These are phyloP conservation scores for Drosophila takahashii DNA, from an alignment of 1,140 invertebrate genomes.

Conservation along the genomic window DNA sequence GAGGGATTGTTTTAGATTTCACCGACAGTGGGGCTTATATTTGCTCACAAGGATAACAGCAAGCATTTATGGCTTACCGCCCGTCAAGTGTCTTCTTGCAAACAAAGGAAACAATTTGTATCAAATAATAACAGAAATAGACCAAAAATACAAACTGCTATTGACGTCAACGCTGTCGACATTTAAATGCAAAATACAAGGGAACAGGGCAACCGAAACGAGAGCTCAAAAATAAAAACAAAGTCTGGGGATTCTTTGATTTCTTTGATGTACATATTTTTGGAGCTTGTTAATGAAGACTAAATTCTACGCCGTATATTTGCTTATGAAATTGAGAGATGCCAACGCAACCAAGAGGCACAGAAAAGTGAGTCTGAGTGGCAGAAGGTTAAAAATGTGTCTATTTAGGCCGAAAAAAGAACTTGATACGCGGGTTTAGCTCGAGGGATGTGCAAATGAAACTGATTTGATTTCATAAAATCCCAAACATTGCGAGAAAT, in stretches of 20 bases:
- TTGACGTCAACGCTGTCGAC: slow-evolving; percentile 56
- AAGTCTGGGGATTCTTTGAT: slow-evolving; percentile 35
- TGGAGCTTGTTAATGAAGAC: slow-evolving; percentile 51
- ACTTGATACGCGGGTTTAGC: slow-evolving; percentile 20
- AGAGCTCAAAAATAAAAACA: slow-evolving; percentile 36
- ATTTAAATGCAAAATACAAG: slow-evolving; percentile 58
- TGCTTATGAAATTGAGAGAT: slow-evolving; percentile 49
- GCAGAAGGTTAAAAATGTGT: slow-evolving; percentile 24
- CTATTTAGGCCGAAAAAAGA: slow-evolving; percentile 42
- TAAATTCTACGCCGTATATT: slow-evolving; percentile 43
- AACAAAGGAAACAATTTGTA: slow-evolving; percentile 27
- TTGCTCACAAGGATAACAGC: slow-evolving; percentile 16
- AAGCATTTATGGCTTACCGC: slow-evolving; percentile 13
- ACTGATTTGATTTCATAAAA: slow-evolving; percentile 7
- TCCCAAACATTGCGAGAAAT: not conserved
- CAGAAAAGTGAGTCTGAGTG: not conserved
- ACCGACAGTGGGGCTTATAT: slow-evolving; percentile 8
- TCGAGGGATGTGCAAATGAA: slow-evolving; percentile 1
- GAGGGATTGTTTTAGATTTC: slow-evolving; percentile 24
- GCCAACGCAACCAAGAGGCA: slow-evolving; percentile 4
- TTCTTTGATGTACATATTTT: slow-evolving; percentile 50
- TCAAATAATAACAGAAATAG: slow-evolving; percentile 8
- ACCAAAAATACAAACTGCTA: slow-evolving; percentile 43
- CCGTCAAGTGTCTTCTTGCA: slow-evolving; percentile 13
- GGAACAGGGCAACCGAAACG: not conserved